Evolutionary conservation across 1,140 invertebrate genomes (phyloP).

Genomic region (Tetragnatha versicolor): DNA sequence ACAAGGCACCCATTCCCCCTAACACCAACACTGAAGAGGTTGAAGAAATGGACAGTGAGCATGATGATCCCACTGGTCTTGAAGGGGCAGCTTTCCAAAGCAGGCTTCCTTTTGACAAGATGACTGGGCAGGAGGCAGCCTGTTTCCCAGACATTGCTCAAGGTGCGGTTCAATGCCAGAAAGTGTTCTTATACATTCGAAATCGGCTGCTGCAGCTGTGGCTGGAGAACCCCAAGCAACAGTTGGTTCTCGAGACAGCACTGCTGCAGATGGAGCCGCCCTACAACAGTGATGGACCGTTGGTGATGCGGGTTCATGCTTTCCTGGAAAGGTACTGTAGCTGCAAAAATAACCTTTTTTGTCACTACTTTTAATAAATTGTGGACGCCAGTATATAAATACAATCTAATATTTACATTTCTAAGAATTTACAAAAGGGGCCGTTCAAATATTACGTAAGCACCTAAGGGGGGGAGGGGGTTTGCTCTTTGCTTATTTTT

Average conservation of each 20-base stretch:
- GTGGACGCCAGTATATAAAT: too few relatives aligned
- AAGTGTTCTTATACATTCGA: slow-evolving; percentile 90
- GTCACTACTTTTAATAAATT: too few relatives aligned
- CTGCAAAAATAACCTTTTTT: too few relatives aligned
- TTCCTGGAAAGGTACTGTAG: slow-evolving; percentile 93
- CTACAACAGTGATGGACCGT: slow-evolving; percentile 76
- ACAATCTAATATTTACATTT: too few relatives aligned
- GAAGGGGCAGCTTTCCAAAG: slow-evolving; percentile 92
- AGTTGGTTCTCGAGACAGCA: slow-evolving; percentile 83
- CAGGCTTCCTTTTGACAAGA: slow-evolving; percentile 91
- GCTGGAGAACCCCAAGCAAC: slow-evolving; percentile 94
- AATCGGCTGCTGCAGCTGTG: slow-evolving; percentile 95
- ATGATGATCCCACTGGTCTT: slow-evolving; percentile 67
- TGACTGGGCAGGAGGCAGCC: slow-evolving; percentile 91
- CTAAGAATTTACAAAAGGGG: too few relatives aligned
- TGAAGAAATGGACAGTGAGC: slow-evolving; percentile 63
- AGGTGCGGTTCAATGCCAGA: slow-evolving; percentile 81
- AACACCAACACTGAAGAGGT: slow-evolving; percentile 55
- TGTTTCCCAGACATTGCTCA: slow-evolving; percentile 90
- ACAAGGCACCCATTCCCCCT: slow-evolving; percentile 21
- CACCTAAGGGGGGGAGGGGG: too few relatives aligned
- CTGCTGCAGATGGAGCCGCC: slow-evolving; percentile 85
- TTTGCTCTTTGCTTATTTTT: too few relatives aligned
- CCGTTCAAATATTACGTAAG: too few relatives aligned
- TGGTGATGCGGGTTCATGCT: slow-evolving; percentile 85